Evolutionary conservation across 2,113 vertebrate species (phyloP), one percentile per base, ranked within the genome.

Genomic region (Gasterosteus nipponicus): DNA sequence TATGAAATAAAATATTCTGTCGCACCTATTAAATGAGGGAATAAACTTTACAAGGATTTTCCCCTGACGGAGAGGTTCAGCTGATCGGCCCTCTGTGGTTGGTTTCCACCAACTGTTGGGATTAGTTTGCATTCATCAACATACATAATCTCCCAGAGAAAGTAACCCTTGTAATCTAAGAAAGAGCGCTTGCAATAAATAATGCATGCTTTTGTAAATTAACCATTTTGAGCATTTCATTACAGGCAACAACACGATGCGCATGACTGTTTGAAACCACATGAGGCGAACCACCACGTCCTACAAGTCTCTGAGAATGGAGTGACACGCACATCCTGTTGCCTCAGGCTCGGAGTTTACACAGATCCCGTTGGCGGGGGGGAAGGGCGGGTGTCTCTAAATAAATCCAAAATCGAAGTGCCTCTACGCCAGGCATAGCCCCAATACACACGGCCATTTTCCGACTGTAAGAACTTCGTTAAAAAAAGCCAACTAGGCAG

Each of bases 71-170:
- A 83, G 60, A 54, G 58, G 38, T 72, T 81, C 35, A 69, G 63
- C 69, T 72, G 42, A 56, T 59, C 56, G 66, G 65, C 31, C 29
- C 49, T 39, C 64, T 57, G 59, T 1, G 47, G 66, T 67, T 64
- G 72, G 44, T 82, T 77, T 89, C 68, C 77, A 64, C 75, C 58
- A 31, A 31, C 54, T 44, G 47, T 47, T 71, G 56, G 71, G 73
- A 84, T 89, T 81, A 89, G 89, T 59, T 80, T 76, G 74, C 87
- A 83, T 91, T 92, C 92, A 89, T 83, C 35, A 38, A 38, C 35
- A 38, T 38, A 84, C 87, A 82, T 78, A 78, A 75, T 85, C 75
- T 87, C 69, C 64, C 54, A 61, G 71, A 76, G 74, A 89, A 86
- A 87, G 87, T 76, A 80, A 68, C 73, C 74, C 75, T 82, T 79